phyloP scores from a whole-genome alignment of 2,113 vertebrate genomes.

The Entosphenus tridentatus region DNA sequence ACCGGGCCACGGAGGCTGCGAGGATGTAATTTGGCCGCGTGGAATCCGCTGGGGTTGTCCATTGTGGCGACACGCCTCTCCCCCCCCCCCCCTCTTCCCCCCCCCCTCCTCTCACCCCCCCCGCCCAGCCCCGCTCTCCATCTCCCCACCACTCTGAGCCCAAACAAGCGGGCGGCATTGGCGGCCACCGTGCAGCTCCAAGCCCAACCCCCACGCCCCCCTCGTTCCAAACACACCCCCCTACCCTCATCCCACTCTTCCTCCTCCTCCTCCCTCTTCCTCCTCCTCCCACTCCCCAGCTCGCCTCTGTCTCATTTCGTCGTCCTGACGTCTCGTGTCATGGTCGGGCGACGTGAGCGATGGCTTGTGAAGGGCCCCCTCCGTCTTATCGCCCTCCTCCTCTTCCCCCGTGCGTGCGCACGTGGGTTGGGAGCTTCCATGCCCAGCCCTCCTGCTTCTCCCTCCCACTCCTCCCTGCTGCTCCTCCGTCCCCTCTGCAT shows the following conservation, averaged over 20 bases:
- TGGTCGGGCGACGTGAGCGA: conserved; percentile 5
- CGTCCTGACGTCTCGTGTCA: conserved; percentile 3
- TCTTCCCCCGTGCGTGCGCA: not conserved
- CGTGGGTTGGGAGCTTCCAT: not conserved
- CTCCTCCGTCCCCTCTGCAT: not conserved
- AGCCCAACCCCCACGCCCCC: too few relatives aligned
- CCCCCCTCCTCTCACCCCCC: too few relatives aligned
- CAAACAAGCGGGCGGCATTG: too few relatives aligned
- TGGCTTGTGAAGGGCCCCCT: conserved; percentile 5
- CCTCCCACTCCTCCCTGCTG: not conserved
- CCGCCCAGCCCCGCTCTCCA: too few relatives aligned
- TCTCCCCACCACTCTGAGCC: too few relatives aligned
- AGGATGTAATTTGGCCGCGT: too few relatives aligned
- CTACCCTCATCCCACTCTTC: not conserved
- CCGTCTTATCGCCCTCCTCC: not conserved
- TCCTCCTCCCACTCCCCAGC: conserved; percentile 1
- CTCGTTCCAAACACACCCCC: too few relatives aligned
- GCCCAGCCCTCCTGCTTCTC: not conserved
- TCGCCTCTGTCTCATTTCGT: conserved; percentile 3
- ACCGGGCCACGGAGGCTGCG: too few relatives aligned
- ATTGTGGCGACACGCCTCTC: too few relatives aligned
- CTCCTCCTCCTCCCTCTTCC: not conserved
- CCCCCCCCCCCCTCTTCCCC: too few relatives aligned
- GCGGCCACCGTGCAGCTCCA: too few relatives aligned
- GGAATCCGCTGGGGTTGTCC: too few relatives aligned